Base-by-base conservation (phyloP, 23 tunicate species). In the Diplosoma virens region DNA sequence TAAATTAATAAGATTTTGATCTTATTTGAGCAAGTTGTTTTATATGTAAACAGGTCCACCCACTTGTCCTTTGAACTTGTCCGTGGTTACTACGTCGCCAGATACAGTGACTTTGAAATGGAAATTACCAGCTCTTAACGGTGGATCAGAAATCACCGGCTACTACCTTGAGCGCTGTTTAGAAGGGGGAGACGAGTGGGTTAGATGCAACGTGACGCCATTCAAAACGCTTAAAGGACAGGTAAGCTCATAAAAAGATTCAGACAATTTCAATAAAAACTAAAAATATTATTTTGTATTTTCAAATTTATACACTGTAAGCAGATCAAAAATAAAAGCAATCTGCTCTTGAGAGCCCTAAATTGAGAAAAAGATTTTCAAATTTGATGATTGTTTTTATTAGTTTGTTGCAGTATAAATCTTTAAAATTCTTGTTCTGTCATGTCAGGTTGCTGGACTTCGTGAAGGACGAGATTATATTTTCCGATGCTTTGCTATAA, bases 111-210 rank as follows among this genome's bases (percentile, higher is more conserved):
- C 82, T 1, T 37, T 94, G 21, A 66, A 76, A 32, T 94, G 99
- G 99, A 76, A 71, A 32, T 66, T 71, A 27, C 99, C 99, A 21
- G 84, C 82, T 21, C 56, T 75, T 17, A 76, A 94, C 54, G 99
- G 99, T 0, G 95, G 95, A 3, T 58, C 79, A 16, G 80, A 79
- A 22, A 88, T 94, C 22, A 56, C 78, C 2, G 99, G 99, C 31
- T 94, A 94, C 41, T 79, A 83, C 65, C 69, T 93, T 32, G 98
- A 93, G 61, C 82, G 98, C n/a, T 80, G 90, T 32, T 63, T 93
- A 32, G 92, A 77, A n/a, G 98, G 98, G 25, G 84, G 91, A 17
- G 86, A 86, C 7, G 98, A 93, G 7, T 93, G 98, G 98, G 59
- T 73, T 0, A 61, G 98, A 73, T 93, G 98, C 60, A 86, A 85